Percentiles rank a stretch among this genome's conserved stretches.
These are phyloP conservation scores for Rhinoptilus africanus DNA, from an alignment of 2,113 vertebrate genomes.

Conservation along the genomic window DNA sequence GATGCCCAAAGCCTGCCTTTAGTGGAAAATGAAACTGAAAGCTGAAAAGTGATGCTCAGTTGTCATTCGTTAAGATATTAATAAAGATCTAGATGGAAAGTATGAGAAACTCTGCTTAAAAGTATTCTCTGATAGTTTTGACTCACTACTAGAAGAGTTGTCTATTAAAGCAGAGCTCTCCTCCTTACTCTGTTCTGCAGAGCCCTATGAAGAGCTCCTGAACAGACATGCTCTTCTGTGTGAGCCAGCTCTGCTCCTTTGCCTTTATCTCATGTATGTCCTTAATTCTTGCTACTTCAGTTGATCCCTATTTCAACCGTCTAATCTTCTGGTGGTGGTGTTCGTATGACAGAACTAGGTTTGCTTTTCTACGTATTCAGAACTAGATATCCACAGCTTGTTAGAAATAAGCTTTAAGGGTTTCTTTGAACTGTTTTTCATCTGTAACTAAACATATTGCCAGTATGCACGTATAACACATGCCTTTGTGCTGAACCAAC, in stretches of 20 bases:
- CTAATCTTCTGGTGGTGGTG: background rate
- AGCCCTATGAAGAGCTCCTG: background rate
- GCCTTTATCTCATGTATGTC: background rate
- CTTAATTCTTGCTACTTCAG: background rate
- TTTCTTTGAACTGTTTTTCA: background rate
- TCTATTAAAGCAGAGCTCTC: background rate
- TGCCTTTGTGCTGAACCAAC: background rate
- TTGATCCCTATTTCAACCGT: rapidly evolving
- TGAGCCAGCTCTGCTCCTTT: background rate
- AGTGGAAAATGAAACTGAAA: background rate
- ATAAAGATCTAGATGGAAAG: background rate
- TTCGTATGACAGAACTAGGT: background rate
- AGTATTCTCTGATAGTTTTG: background rate
- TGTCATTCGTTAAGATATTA: background rate
- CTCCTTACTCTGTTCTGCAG: background rate
- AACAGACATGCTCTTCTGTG: background rate
- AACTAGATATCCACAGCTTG: background rate
- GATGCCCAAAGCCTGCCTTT: background rate
- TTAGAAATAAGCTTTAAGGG: background rate
- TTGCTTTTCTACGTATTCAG: background rate
- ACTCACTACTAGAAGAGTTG: background rate
- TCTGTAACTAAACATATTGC: background rate
- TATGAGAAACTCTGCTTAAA: background rate
- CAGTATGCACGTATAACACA: background rate
- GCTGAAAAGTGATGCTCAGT: background rate